phyloP scores from a whole-genome alignment of 2,113 vertebrate species.

The Myxocyprinus asiaticus region DNA sequence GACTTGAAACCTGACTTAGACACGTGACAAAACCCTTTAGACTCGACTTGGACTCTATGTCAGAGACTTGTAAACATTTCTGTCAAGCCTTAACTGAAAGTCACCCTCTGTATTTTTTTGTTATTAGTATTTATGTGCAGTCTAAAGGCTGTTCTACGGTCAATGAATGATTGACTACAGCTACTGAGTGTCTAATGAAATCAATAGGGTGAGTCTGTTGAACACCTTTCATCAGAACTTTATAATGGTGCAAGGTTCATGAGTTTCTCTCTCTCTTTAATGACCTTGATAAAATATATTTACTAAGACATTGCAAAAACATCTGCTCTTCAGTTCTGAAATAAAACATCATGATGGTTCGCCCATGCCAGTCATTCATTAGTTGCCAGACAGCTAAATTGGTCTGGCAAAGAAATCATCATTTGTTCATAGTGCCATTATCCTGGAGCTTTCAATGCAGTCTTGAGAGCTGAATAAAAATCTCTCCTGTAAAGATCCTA shows the following conservation, averaged over 20 bases:
- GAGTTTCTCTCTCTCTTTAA: background rate
- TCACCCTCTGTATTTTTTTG: background rate
- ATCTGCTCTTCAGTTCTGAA: conserved; percentile 20
- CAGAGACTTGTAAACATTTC: too few relatives aligned
- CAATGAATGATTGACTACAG: background rate
- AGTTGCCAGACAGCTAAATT: conserved; percentile 28
- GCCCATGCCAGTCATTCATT: conserved; percentile 34
- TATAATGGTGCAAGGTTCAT: background rate
- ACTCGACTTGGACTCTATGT: too few relatives aligned
- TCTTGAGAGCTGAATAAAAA: conserved; percentile 15
- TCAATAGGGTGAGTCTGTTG: background rate
- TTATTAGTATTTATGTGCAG: background rate
- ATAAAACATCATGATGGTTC: conserved; percentile 24
- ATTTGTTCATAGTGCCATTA: conserved; percentile 23
- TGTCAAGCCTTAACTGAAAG: background rate
- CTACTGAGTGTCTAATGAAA: background rate
- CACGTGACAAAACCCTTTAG: too few relatives aligned
- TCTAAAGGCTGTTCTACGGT: background rate
- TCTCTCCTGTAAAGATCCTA: conserved; percentile 26
- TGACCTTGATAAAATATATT: background rate
- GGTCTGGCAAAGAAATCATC: conserved; percentile 26
- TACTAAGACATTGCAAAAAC: background rate
- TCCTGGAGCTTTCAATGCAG: conserved; percentile 4
- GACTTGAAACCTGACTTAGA: too few relatives aligned
- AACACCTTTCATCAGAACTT: background rate